Conservation (phyloP, 23 tunicate species). For the Oikopleura vanhoeffeni region DNA sequence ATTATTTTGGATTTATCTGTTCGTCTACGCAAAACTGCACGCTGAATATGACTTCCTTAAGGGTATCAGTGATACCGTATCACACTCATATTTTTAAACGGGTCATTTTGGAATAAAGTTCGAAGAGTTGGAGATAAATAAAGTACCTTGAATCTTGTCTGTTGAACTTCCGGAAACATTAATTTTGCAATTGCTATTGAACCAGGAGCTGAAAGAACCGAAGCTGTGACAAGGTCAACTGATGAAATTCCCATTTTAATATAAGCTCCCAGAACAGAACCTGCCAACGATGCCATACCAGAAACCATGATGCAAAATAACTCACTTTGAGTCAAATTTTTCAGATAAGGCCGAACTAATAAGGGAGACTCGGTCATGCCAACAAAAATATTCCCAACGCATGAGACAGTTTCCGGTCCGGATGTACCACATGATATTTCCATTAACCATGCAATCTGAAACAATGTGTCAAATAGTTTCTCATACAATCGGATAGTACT, state of each 20-base stretch:
- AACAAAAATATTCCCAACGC: constrained; percentile 66
- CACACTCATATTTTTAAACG: too few species aligned
- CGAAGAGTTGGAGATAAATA: too few species aligned
- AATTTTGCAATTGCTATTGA: constrained; percentile 30
- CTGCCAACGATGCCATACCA: constrained; percentile 45
- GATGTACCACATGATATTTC: constrained; percentile 43
- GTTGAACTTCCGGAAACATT: constrained; percentile 41
- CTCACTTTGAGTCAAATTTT: constrained; percentile 39
- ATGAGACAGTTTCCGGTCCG: constrained; percentile 51
- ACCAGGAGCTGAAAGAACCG: constrained; percentile 72
- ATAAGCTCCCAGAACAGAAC: constrained; percentile 36
- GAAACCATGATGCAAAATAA: constrained; percentile 38
- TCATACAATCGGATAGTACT: not conserved
- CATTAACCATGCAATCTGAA: constrained; percentile 27
- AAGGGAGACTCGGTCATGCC: constrained; percentile 77
- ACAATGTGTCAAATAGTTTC: not conserved
- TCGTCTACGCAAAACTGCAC: too few species aligned
- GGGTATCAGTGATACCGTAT: too few species aligned
- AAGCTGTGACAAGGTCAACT: constrained; percentile 50
- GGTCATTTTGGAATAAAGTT: too few species aligned
- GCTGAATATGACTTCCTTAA: too few species aligned
- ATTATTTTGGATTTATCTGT: too few species aligned
- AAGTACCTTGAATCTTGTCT: constrained; percentile 34
- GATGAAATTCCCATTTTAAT: constrained; percentile 27
- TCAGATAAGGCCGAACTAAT: constrained; percentile 41